Percentiles rank a stretch among this genome's conserved stretches.
These are phyloP conservation scores for Latrodectus hesperus DNA, from an alignment of 2,888 invertebrate genomes.

Conservation along the genomic window DNA sequence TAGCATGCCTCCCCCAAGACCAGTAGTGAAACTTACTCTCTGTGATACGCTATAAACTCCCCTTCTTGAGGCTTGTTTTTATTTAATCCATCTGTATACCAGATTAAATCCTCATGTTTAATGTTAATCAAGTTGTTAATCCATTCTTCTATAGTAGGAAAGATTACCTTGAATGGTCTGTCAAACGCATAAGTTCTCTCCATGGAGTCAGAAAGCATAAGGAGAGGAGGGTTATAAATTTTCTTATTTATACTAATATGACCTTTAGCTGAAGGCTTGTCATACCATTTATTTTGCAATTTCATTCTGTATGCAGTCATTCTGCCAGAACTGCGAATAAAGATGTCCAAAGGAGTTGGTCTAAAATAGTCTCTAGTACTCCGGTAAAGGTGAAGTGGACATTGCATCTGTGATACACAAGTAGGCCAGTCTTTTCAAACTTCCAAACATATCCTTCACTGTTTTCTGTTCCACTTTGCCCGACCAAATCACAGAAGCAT, in stretches of 20 bases:
- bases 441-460: conserved; percentile 3
- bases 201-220: neutral
- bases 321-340: neutral
- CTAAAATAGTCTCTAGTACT: neutral
- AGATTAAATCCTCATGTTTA: too few species aligned
- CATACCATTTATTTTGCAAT: too few species aligned
- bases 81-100: too few species aligned
- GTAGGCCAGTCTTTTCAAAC: conserved; percentile 8
- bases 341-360: conserved; percentile 4
- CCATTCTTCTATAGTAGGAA: conserved; percentile 4
- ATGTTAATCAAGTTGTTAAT: neutral
- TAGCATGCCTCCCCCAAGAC: neutral
- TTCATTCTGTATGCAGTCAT: neutral
- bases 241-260: neutral
- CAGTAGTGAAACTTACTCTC: neutral
- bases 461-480: neutral
- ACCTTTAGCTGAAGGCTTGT: neutral
- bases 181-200: conserved; percentile 6
- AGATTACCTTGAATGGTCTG: conserved; percentile 2
- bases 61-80: too few species aligned
- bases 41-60: too few species aligned
- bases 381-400: neutral
- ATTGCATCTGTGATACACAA: conserved; percentile 1
- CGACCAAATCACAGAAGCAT: neutral
- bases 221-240: conserved; percentile 3